Percentiles rank a stretch among this genome's conserved stretches.
Evolutionary conservation across 1,140 invertebrate genomes (phyloP).

Genomic region (Conus betulinus): DNA sequence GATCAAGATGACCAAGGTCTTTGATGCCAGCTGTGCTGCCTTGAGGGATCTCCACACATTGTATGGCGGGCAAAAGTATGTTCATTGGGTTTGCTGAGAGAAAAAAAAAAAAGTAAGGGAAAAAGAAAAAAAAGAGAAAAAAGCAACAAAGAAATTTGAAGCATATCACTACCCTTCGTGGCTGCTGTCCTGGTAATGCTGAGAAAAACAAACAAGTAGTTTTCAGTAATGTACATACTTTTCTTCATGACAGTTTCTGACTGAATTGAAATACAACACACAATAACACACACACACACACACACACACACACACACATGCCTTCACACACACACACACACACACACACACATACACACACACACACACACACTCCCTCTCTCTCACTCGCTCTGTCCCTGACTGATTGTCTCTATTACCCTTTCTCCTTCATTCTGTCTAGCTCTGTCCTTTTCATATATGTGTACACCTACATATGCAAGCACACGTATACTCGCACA

Average conservation of each 20-base stretch:
- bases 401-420: background rate
- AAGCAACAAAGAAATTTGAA: too few relatives aligned
- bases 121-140: too few relatives aligned
- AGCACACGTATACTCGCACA: background rate
- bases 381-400: background rate
- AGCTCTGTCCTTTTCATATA: background rate
- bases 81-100: too few relatives aligned
- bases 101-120: too few relatives aligned
- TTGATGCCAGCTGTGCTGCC: background rate
- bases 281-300: too few relatives aligned
- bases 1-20: slow-evolving; percentile 20
- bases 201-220: background rate
- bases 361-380: too few relatives aligned
- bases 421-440: background rate
- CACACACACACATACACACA: too few relatives aligned
- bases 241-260: background rate
- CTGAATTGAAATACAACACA: background rate
- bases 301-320: too few relatives aligned
- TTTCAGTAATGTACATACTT: background rate
- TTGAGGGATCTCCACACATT: background rate
- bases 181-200: background rate
- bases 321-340: too few relatives aligned
- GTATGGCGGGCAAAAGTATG: background rate
- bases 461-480: background rate
- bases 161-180: background rate